Conservation (phyloP, 1,140 invertebrate genomes). For the Drosophila eugracilis region DNA sequence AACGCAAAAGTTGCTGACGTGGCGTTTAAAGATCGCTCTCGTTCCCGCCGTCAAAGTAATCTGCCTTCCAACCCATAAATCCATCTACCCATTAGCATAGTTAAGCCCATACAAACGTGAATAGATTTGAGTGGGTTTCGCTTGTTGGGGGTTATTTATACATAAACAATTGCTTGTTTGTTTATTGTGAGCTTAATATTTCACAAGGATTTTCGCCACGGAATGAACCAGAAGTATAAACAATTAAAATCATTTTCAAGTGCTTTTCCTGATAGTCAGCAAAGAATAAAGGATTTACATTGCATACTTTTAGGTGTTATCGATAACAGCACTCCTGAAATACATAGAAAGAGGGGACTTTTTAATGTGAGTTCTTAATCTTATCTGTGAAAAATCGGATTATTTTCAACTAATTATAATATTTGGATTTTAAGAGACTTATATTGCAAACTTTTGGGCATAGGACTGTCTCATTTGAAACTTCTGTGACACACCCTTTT, state of each 20-base stretch:
- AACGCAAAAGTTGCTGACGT: slow-evolving; percentile 26
- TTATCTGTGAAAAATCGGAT: not conserved
- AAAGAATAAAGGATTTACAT: not conserved
- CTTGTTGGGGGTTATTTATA: slow-evolving; percentile 4
- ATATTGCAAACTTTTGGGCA: too few relatives aligned
- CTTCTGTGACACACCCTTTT: too few relatives aligned
- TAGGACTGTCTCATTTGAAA: too few relatives aligned
- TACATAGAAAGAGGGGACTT: too few relatives aligned
- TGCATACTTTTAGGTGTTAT: slow-evolving; percentile 6
- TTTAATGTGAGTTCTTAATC: not conserved
- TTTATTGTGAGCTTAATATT: slow-evolving; percentile 2
- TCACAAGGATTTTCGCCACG: slow-evolving; percentile 12
- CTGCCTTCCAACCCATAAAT: slow-evolving; percentile 36
- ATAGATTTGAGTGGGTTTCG: slow-evolving; percentile 14
- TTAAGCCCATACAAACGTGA: slow-evolving; percentile 17
- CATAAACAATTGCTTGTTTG: not conserved
- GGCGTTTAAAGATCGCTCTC: slow-evolving; percentile 12
- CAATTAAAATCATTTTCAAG: not conserved
- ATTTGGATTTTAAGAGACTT: too few relatives aligned
- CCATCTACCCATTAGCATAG: slow-evolving; percentile 43
- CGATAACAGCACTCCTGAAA: not conserved
- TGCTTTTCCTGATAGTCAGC: not conserved
- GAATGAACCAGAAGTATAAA: slow-evolving; percentile 12
- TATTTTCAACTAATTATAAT: too few relatives aligned
- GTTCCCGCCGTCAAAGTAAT: slow-evolving; percentile 16